These are phyloP conservation scores for Tenebrio molitor DNA, from an alignment of 1,140 invertebrate species.

Conservation along the genomic window DNA sequence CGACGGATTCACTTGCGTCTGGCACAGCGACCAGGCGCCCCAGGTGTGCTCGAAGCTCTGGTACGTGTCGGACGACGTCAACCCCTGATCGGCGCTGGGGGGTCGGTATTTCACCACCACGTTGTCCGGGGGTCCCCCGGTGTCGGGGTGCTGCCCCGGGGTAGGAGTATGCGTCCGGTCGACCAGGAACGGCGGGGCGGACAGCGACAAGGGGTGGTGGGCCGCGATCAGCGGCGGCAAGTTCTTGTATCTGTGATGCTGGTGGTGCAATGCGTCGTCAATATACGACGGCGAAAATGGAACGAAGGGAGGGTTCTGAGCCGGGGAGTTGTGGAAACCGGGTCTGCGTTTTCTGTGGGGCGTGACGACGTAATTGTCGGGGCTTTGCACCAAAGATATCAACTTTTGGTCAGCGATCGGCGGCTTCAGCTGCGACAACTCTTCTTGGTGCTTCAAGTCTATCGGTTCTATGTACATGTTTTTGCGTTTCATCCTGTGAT, in stretches of 20 bases:
- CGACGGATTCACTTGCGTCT: constrained; percentile 72
- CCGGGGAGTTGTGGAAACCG: constrained; percentile 87
- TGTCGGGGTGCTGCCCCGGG: constrained; percentile 65
- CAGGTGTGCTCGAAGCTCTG: constrained; percentile 69
- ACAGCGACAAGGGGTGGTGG: constrained; percentile 76
- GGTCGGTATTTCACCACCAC: constrained; percentile 76
- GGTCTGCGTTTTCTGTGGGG: constrained; percentile 86
- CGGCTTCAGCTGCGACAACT: constrained; percentile 72
- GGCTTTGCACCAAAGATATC: constrained; percentile 75
- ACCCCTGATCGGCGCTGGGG: constrained; percentile 75
- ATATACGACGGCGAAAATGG: constrained; percentile 80
- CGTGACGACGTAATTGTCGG: constrained; percentile 84
- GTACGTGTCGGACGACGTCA: constrained; percentile 65
- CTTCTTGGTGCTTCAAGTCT: constrained; percentile 73
- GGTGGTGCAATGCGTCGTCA: constrained; percentile 71
- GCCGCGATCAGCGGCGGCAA: constrained; percentile 68
- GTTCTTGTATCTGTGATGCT: constrained; percentile 63
- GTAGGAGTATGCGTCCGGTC: constrained; percentile 72
- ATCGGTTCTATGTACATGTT: constrained; percentile 74
- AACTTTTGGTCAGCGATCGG: constrained; percentile 72
- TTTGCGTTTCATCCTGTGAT: constrained; percentile 74
- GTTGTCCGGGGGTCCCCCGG: constrained; percentile 69
- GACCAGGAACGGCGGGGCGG: constrained; percentile 78
- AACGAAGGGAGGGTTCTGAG: constrained; percentile 87
- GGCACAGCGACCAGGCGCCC: constrained; percentile 78